A percentile compares a stretch with the other conserved stretches of the same genome.
phyloP scores from a whole-genome alignment of 1,140 invertebrate species.

The Apis cerana region DNA sequence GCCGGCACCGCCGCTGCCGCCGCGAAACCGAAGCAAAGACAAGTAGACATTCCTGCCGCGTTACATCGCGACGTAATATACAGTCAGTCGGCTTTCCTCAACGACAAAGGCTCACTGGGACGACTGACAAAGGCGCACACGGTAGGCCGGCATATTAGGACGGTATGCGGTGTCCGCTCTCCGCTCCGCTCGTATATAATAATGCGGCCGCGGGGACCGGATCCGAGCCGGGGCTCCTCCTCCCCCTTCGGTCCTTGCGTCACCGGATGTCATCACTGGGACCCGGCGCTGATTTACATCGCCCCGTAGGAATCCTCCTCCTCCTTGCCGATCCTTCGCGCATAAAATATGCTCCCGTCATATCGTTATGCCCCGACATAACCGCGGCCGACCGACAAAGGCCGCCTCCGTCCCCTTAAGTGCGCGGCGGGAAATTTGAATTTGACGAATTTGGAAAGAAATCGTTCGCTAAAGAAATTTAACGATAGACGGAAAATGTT shows the following conservation, averaged over 20 bases:
- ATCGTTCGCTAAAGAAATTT: too few relatives aligned
- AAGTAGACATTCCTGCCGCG: conserved; percentile 62
- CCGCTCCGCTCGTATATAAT: conserved; percentile 59
- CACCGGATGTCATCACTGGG: conserved; percentile 70
- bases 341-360: conserved; percentile 72
- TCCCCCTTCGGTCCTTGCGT: conserved; percentile 62
- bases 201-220: conserved; percentile 48
- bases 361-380: conserved; percentile 68
- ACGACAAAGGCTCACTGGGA: conserved; percentile 70
- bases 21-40: conserved; percentile 39
- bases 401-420: conserved; percentile 6
- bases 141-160: conserved; percentile 72
- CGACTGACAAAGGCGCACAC: conserved; percentile 67
- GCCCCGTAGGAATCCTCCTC: conserved; percentile 49
- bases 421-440: not conserved
- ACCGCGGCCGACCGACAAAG: conserved; percentile 64
- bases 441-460: too few relatives aligned
- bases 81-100: conserved; percentile 74
- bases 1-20: not conserved
- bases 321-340: conserved; percentile 57
- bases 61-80: conserved; percentile 75
- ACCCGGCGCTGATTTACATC: conserved; percentile 70
- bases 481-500: too few relatives aligned
- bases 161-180: conserved; percentile 66
- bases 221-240: conserved; percentile 23